Evolutionary conservation across 2,113 vertebrate species (phyloP).

Genomic region (Xyliphius kryptos): DNA sequence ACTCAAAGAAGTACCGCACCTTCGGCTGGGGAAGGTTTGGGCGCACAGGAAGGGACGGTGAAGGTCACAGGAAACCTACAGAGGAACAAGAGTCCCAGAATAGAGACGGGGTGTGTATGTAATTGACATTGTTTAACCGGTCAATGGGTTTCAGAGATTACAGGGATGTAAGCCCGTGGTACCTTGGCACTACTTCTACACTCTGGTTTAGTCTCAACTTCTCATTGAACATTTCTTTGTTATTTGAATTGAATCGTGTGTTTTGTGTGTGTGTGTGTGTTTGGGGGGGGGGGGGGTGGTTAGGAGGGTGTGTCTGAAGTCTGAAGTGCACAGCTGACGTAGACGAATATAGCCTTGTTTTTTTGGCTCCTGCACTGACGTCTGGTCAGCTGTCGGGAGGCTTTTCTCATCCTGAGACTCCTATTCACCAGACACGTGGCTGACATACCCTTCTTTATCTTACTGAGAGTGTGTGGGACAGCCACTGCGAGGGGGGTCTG

Average conservation of each 20-base stretch:
- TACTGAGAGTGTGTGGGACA: constrained; percentile 43
- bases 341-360: constrained; percentile 33
- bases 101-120: constrained; percentile 17
- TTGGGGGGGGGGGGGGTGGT: constrained; percentile 5
- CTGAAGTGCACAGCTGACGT: constrained; percentile 20
- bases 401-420: constrained; percentile 33
- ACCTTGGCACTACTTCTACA: not conserved
- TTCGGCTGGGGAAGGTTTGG: no score
- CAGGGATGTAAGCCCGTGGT: not conserved
- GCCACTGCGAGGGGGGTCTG: constrained; percentile 28
- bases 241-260: not conserved
- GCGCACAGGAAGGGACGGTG: no score
- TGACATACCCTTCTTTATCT: constrained; percentile 47
- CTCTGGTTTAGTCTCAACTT: no score
- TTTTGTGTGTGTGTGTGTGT: not conserved
- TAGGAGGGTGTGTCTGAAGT: not conserved
- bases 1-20: no score
- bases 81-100: constrained; percentile 4
- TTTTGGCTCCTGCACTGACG: constrained; percentile 53
- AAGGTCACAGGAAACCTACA: constrained; percentile 15
- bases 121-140: constrained; percentile 12
- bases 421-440: constrained; percentile 57
- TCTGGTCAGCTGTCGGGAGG: constrained; percentile 64
- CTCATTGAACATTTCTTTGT: no score
- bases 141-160: constrained; percentile 8